Evolutionary conservation across 2,113 vertebrate species (phyloP).

Genomic region (Sinocyclocheilus grahami): DNA sequence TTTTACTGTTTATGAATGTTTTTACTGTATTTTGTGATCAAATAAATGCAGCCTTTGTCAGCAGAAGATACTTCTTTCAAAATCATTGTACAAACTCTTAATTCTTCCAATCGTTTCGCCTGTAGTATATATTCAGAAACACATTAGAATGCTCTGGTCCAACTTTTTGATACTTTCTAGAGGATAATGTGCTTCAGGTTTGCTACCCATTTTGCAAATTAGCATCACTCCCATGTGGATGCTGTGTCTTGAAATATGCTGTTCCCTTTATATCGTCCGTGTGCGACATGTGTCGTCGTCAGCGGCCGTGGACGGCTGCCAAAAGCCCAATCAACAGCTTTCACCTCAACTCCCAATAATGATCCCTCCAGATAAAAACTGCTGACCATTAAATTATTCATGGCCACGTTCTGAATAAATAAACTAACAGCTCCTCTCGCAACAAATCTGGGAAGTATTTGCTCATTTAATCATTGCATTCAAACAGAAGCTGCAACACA

Average conservation of each 20-base stretch:
- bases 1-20: no score
- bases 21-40: no score
- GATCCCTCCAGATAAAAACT: slow-evolving; percentile 66
- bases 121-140: no score
- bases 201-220: slow-evolving; percentile 20
- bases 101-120: no score
- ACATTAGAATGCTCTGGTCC: no score
- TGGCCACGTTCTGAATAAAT: slow-evolving; percentile 73
- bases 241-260: no score
- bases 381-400: slow-evolving; percentile 78
- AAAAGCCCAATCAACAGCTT: slow-evolving; percentile 65
- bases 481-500: slow-evolving; percentile 73
- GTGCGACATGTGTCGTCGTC: slow-evolving; percentile 41
- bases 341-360: slow-evolving; percentile 68
- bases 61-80: no score
- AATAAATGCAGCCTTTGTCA: no score
- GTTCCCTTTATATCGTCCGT: neutral
- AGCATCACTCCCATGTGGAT: neutral
- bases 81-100: no score
- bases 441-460: slow-evolving; percentile 74
- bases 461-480: slow-evolving; percentile 74
- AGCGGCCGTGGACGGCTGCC: slow-evolving; percentile 59
- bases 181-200: no score
- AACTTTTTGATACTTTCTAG: no score
- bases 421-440: slow-evolving; percentile 68